These are phyloP conservation scores for Odontocolon sp. DNA, from an alignment of 2,888 invertebrate genomes.

Conservation along the genomic window DNA sequence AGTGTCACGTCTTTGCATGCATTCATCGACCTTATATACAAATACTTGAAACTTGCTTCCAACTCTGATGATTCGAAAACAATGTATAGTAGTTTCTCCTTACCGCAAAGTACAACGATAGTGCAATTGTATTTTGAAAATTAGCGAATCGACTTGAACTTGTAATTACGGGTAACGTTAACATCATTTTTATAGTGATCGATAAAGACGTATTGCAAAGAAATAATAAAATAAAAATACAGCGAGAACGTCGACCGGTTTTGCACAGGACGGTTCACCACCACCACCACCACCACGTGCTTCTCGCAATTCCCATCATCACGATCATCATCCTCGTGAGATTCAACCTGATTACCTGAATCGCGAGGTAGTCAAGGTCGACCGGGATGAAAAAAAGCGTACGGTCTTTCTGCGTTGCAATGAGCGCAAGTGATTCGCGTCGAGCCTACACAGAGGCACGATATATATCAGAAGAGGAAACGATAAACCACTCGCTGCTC, in stretches of 20 bases:
- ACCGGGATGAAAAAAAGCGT: slow-evolving; percentile 5
- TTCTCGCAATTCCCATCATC: slow-evolving; percentile 2
- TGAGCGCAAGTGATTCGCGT: slow-evolving; percentile 36
- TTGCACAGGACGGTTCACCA: slow-evolving; percentile 16
- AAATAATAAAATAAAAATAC: not conserved
- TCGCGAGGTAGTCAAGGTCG: slow-evolving; percentile 35
- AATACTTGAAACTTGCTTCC: no score
- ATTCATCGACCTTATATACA: not conserved
- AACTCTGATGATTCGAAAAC: no score
- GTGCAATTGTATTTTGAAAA: no score
- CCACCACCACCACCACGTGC: no score
- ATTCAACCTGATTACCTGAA: slow-evolving; percentile 15
- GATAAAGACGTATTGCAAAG: not conserved
- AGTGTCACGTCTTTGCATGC: not conserved
- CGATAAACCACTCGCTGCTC: slow-evolving; percentile 44
- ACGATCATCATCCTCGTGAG: slow-evolving; percentile 34
- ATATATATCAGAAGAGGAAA: slow-evolving; percentile 40
- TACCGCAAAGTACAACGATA: no score
- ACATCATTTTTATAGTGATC: no score
- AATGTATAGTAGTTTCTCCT: no score
- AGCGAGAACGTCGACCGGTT: slow-evolving; percentile 39
- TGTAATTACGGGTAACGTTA: slow-evolving; percentile 34
- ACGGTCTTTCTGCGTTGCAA: no score
- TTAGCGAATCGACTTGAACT: no score
- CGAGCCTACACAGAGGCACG: not conserved